These are phyloP conservation scores for Drosophila funebris DNA, from an alignment of 1,140 invertebrate genomes.

Conservation along the genomic window DNA sequence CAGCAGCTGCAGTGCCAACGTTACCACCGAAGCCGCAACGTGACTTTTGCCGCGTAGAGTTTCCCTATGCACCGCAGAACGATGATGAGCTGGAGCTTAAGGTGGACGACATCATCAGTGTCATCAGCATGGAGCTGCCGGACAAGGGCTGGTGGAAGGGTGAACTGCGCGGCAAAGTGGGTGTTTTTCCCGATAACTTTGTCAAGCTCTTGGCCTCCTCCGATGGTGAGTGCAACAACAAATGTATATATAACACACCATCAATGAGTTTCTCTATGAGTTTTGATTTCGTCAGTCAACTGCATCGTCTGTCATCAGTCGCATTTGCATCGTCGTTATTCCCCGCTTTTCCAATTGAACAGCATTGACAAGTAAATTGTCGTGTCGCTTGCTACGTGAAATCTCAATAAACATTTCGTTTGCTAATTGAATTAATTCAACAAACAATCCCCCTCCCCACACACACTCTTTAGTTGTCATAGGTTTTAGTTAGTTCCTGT, in stretches of 20 bases:
- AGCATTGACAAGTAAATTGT: slow-evolving; percentile 28
- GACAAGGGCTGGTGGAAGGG: slow-evolving; percentile 99
- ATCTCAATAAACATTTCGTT: slow-evolving; percentile 66
- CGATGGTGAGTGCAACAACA: slow-evolving; percentile 79
- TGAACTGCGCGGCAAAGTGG: slow-evolving; percentile 93
- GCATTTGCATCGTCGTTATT: slow-evolving; percentile 36
- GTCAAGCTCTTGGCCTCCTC: slow-evolving; percentile 87
- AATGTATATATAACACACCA: neutral
- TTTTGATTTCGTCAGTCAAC: slow-evolving; percentile 68
- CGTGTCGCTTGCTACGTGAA: slow-evolving; percentile 42
- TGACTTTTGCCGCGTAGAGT: slow-evolving; percentile 93
- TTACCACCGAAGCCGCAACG: slow-evolving; percentile 87
- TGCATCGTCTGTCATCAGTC: slow-evolving; percentile 3
- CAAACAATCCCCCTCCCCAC: neutral
- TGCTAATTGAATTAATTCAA: slow-evolving; percentile 69
- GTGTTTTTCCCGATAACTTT: slow-evolving; percentile 99
- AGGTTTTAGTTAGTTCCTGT: neutral
- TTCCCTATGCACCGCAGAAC: slow-evolving; percentile 95
- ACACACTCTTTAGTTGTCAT: no score
- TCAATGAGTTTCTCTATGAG: slow-evolving; percentile 12
- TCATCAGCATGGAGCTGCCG: slow-evolving; percentile 93
- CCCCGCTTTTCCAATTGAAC: slow-evolving; percentile 40
- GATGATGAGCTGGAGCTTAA: slow-evolving; percentile 96
- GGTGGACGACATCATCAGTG: slow-evolving; percentile 95
- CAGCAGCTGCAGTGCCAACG: slow-evolving; percentile 75